Conservation (phyloP, 2,888 invertebrate genomes). For the Cecidostiba fungosa region DNA sequence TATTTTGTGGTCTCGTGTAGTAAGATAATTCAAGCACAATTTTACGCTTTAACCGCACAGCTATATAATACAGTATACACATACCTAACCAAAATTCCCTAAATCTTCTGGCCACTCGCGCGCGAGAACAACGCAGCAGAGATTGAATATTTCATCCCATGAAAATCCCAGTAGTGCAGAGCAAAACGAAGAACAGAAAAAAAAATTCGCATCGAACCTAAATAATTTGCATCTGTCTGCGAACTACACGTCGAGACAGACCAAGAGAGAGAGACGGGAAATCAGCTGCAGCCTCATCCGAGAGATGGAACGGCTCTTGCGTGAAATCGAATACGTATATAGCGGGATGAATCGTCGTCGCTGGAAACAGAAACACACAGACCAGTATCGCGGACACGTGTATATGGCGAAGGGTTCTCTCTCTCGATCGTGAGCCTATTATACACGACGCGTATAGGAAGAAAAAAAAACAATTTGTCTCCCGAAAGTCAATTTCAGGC, state of each 20-base stretch:
- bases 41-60: background rate
- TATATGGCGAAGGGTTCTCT: background rate
- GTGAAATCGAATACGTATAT: conserved; percentile 58
- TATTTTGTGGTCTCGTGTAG: background rate
- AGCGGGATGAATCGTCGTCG: conserved; percentile 7
- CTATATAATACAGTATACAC: background rate
- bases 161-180: background rate
- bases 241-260: background rate
- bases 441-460: background rate
- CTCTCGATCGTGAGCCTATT: background rate
- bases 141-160: background rate
- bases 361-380: background rate
- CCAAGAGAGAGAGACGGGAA: background rate
- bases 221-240: conserved; percentile 28
- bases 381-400: background rate
- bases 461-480: conserved; percentile 54
- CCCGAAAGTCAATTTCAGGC: conserved; percentile 46
- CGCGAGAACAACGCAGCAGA: background rate
- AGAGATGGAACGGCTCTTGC: conserved; percentile 59
- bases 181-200: background rate
- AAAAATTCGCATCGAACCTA: background rate
- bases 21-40: background rate
- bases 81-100: background rate
- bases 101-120: background rate
- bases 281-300: conserved; percentile 5